Conservation (phyloP, 2,113 vertebrate genomes). For the Psophia crepitans region DNA sequence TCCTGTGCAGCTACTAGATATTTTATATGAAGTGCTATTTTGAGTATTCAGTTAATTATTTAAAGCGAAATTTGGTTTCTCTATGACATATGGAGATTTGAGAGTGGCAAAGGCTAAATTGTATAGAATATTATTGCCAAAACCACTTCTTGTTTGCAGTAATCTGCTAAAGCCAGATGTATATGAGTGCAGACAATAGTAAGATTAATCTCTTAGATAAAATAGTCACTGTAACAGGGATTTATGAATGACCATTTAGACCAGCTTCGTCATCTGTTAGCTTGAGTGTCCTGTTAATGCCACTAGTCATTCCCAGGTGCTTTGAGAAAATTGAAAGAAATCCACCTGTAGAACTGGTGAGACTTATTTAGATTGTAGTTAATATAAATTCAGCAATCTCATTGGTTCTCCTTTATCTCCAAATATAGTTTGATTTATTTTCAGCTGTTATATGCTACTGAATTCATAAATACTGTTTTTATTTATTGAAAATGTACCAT, state of each 20-base stretch:
- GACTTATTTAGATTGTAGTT: not conserved
- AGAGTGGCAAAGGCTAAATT: not conserved
- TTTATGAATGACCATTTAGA: not conserved
- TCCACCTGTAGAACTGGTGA: not conserved
- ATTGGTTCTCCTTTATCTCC: not conserved
- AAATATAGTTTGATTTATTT: not conserved
- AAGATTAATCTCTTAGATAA: not conserved
- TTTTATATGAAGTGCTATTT: constrained; percentile 3
- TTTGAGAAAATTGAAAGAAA: not conserved
- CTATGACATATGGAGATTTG: not conserved
- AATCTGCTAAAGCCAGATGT: not conserved
- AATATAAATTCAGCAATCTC: not conserved
- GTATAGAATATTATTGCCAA: not conserved
- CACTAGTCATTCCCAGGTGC: not conserved
- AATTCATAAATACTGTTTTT: not conserved
- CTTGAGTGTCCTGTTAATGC: not conserved
- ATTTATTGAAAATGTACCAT: not conserved
- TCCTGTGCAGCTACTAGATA: not conserved
- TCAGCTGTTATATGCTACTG: not conserved
- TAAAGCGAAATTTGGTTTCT: not conserved
- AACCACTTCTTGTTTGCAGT: not conserved
- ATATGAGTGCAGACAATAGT: not conserved
- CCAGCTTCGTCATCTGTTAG: not conserved
- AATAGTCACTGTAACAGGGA: not conserved
- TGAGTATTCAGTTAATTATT: not conserved